Base-by-base conservation (phyloP, 2,113 vertebrate species). In the Prionailurus bengalensis region DNA sequence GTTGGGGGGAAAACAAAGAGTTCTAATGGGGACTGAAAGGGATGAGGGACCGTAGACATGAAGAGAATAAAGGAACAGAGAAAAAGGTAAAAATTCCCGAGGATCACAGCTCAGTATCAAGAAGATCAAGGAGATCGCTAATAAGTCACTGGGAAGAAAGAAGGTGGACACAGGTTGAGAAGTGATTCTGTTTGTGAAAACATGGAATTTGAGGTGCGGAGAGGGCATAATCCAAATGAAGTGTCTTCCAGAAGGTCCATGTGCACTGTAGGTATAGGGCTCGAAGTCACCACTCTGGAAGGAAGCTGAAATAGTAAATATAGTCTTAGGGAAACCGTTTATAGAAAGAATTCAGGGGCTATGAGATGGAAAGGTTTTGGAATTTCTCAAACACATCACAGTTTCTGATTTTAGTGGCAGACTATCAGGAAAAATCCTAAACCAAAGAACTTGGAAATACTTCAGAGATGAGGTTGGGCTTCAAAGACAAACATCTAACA, bases 401-500 rank as follows among this genome's bases (percentile, higher is more conserved):
- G 39, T 19, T 63, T 87, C 82, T 73, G 61, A 71, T 91, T 83
- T 91, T 58, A 58, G 48, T 95, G 83, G 82, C 83, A 87, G 78
- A 55, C 78, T 58, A 31, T 89, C 31, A 53, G 66, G 63, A 93
- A 96, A 97, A 45, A 63, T 74, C 78, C 45, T 79, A 79, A 97
- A 96, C 48, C 76, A 33, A 74, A 96, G 63, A 86, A 79, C 55
- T 89, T 96, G 68, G 94, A 97, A 81, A 89, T 58, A 79, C n/a
- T 83, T 97, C 68, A 96, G 53, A 97, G 73, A 80, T 58, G 48
- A 96, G 53, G 74, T 1, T 45, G 23, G 48, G 95, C 27, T 92
- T 79, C 89, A 95, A 97, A 97, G 85, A 76, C 85, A 74, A 96
- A 95, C 48, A 96, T 92, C 66, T 89, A 82, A 76, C 31, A 92